phyloP scores from a whole-genome alignment of 2,797 vertebrate species.

The Pseudochirops cupreus region DNA sequence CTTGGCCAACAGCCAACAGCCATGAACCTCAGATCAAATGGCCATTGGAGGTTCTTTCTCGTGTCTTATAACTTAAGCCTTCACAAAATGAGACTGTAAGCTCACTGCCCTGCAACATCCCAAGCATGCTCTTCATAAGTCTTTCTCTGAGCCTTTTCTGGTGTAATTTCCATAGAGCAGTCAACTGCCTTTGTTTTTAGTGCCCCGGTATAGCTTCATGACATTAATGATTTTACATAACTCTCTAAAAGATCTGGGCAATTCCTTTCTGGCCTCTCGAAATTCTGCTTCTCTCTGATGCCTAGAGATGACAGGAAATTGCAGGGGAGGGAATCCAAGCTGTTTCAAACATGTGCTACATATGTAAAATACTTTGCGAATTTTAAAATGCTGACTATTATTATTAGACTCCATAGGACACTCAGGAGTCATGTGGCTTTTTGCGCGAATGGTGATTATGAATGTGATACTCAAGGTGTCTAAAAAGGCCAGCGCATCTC shows the following conservation, averaged over 20 bases:
- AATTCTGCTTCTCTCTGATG: neutral
- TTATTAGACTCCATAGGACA: neutral
- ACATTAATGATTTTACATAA: neutral
- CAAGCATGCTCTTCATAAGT: neutral
- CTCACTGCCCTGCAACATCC: neutral
- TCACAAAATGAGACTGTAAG: neutral
- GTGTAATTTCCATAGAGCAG: neutral
- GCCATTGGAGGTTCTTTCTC: neutral
- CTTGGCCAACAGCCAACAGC: neutral
- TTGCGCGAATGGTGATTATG: neutral
- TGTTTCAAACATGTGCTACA: neutral
- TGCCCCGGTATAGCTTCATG: neutral
- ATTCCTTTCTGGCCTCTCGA: neutral
- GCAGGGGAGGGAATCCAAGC: constrained; percentile 8
- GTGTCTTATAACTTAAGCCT: neutral
- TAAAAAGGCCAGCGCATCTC: neutral
- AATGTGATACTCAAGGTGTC: neutral
- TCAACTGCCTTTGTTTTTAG: neutral
- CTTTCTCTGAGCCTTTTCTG: neutral
- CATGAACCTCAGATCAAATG: neutral
- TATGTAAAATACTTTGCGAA: neutral
- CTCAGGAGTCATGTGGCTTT: neutral
- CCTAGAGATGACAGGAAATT: neutral
- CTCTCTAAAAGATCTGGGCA: neutral
- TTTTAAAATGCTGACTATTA: neutral